A percentile compares a stretch with the other conserved stretches of the same genome.
phyloP scores from a whole-genome alignment of 2,797 vertebrate species.

The Leuciscus waleckii region DNA sequence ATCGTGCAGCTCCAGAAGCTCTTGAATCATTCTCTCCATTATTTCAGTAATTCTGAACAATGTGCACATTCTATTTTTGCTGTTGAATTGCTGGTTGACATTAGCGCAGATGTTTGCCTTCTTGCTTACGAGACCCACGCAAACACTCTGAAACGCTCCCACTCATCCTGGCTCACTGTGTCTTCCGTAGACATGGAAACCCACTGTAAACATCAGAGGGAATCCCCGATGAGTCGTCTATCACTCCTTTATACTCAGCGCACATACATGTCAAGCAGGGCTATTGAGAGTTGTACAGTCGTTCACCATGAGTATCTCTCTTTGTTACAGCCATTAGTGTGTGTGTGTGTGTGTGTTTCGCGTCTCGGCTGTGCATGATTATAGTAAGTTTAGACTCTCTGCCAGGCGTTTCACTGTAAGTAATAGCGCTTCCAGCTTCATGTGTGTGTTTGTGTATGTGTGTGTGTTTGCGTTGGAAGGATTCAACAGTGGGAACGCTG shows the following conservation, averaged over 20 bases:
- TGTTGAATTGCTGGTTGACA: constrained; percentile 2
- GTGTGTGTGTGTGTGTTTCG: constrained; percentile 37
- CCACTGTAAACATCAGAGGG: constrained; percentile 49
- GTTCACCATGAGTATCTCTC: constrained; percentile 32
- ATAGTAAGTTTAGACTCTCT: constrained; percentile 27
- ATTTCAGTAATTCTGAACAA: background rate
- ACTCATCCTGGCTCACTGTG: constrained; percentile 18
- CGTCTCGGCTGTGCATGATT: constrained; percentile 50
- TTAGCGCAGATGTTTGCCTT: background rate
- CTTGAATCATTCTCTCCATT: constrained; percentile 10
- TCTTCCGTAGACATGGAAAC: constrained; percentile 45
- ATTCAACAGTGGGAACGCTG: background rate
- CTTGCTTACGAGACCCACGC: constrained; percentile 34
- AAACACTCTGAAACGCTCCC: constrained; percentile 17
- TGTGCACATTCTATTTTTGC: background rate
- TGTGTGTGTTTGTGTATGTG: constrained; percentile 30
- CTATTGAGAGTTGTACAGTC: constrained; percentile 32
- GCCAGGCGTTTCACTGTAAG: constrained; percentile 39
- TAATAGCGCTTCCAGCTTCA: constrained; percentile 6
- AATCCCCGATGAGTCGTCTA: constrained; percentile 48
- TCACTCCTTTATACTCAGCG: constrained; percentile 25
- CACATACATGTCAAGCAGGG: constrained; percentile 38
- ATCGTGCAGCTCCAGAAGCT: background rate
- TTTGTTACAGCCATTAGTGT: constrained; percentile 17
- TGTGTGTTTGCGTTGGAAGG: constrained; percentile 16